Evolutionary conservation across 2,797 vertebrate genomes (phyloP).

Genomic region (Hylomyscus alleni): DNA sequence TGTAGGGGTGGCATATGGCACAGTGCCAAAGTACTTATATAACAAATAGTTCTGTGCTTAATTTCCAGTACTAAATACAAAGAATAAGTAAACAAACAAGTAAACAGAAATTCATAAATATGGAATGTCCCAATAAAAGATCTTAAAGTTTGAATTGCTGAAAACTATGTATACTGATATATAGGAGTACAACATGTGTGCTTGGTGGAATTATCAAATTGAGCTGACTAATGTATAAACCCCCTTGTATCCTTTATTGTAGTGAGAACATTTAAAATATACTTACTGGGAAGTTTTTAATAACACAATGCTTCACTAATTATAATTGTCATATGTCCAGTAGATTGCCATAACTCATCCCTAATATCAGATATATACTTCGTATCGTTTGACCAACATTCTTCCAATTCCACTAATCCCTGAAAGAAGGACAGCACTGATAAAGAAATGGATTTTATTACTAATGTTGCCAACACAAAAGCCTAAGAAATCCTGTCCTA

Average conservation of each 20-base stretch:
- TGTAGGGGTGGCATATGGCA: background rate
- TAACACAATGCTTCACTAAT: background rate
- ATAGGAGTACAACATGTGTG: background rate
- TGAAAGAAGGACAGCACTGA: conserved; percentile 21
- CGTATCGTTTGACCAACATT: background rate
- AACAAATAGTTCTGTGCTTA: background rate
- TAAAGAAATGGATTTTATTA: conserved; percentile 9
- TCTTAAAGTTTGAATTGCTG: background rate
- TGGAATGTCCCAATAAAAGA: background rate
- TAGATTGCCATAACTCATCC: background rate
- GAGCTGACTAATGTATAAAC: background rate
- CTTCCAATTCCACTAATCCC: background rate
- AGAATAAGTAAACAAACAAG: background rate
- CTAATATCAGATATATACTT: background rate
- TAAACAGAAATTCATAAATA: background rate
- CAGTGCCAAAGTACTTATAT: background rate
- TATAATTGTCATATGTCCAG: background rate
- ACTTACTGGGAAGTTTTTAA: background rate
- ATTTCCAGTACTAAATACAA: background rate
- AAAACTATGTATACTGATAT: background rate
- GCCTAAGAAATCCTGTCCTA: background rate
- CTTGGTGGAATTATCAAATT: conserved; percentile 1
- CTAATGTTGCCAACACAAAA: background rate
- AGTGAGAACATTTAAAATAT: background rate
- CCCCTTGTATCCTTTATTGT: background rate